Percentiles rank a stretch among this genome's conserved stretches.
phyloP scores from a whole-genome alignment of 2,888 invertebrate genomes.

The Pseudanteris insignis region DNA sequence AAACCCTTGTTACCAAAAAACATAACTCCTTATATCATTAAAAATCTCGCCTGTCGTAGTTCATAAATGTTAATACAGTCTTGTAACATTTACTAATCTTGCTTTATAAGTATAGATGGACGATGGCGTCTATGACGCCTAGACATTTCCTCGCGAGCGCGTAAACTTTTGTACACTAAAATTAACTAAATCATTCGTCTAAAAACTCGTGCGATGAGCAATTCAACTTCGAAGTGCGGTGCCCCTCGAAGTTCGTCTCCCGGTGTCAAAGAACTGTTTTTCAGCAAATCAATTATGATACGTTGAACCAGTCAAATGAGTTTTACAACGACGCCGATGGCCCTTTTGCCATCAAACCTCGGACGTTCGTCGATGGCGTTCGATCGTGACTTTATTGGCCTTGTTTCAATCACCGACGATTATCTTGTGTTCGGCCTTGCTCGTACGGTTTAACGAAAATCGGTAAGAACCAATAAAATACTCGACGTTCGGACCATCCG shows the following conservation, averaged over 20 bases:
- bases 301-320: conserved; percentile 11
- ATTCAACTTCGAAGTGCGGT: conserved; percentile 7
- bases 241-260: too few relatives aligned
- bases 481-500: conserved; percentile 35
- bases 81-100: conserved; percentile 59
- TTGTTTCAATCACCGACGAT: conserved; percentile 10
- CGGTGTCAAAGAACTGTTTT: conserved; percentile 19
- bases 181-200: conserved; percentile 32
- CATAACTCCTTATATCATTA: conserved; percentile 53
- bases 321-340: too few relatives aligned
- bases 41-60: conserved; percentile 60
- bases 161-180: conserved; percentile 33
- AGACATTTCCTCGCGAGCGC: conserved; percentile 52
- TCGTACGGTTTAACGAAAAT: conserved; percentile 21
- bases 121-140: conserved; percentile 63
- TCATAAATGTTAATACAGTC: conserved; percentile 62
- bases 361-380: not conserved
- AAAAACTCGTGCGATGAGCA: conserved; percentile 25
- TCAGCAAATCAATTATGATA: too few relatives aligned
- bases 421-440: conserved; percentile 7
- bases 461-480: conserved; percentile 51
- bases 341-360: too few relatives aligned
- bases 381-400: conserved; percentile 23
- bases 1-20: conserved; percentile 26
- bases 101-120: conserved; percentile 64